Percentiles rank a stretch among this genome's conserved stretches.
These are phyloP conservation scores for Speoplatyrhinus poulsoni DNA, from an alignment of 2,113 vertebrate genomes.

Conservation along the genomic window DNA sequence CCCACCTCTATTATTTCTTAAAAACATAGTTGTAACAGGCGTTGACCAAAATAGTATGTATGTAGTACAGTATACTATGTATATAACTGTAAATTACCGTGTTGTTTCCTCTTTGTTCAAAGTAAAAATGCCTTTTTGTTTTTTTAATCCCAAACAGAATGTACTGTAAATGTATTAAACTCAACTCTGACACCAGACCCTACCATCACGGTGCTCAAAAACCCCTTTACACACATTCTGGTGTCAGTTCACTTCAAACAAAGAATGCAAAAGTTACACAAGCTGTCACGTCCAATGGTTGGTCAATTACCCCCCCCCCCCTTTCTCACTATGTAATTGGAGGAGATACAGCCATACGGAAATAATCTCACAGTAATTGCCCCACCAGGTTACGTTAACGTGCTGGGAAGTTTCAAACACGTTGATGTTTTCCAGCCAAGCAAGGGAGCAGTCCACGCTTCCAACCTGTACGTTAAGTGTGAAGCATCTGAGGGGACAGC, in stretches of 20 bases:
- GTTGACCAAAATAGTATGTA: no score
- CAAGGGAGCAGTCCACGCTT: conserved; percentile 4
- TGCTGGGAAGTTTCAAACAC: conserved; percentile 68
- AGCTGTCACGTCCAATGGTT: conserved; percentile 31
- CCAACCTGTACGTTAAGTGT: conserved; percentile 12
- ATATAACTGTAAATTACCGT: no score
- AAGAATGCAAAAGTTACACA: conserved; percentile 29
- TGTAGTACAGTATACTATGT: no score
- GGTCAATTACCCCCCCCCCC: conserved; percentile 45
- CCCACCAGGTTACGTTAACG: conserved; percentile 62
- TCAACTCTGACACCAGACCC: no score
- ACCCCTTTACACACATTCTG: conserved; percentile 8
- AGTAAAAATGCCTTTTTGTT: no score
- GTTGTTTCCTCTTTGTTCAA: no score
- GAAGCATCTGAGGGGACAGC: conserved; percentile 39
- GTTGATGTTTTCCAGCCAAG: conserved; percentile 58
- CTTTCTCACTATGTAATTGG: conserved; percentile 37
- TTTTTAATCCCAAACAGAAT: no score
- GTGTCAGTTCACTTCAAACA: conserved; percentile 25
- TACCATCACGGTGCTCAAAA: conserved; percentile 11
- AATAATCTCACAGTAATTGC: conserved; percentile 65
- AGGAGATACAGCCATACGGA: conserved; percentile 64
- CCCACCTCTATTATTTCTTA: no score
- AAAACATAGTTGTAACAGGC: no score
- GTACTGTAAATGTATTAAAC: no score